These are phyloP conservation scores for Notarius lentiginosus DNA, from an alignment of 2,113 vertebrate genomes.

Conservation along the genomic window DNA sequence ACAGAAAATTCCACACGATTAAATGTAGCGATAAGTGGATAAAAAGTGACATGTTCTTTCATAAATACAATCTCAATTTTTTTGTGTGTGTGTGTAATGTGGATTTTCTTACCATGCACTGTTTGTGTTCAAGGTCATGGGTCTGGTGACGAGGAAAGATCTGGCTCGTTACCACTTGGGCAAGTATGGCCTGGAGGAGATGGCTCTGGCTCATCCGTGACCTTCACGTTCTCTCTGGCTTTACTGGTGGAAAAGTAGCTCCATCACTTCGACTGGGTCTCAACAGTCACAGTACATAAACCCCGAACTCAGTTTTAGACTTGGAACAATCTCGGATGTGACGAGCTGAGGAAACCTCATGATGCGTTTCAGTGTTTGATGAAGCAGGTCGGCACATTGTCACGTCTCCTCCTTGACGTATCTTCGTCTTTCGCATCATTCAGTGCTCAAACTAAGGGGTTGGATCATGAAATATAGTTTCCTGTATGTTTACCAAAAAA, in stretches of 20 bases:
- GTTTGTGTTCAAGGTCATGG: conserved; percentile 79
- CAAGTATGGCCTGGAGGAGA: conserved; percentile 92
- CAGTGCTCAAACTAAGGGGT: conserved; percentile 8
- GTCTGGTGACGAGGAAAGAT: conserved; percentile 95
- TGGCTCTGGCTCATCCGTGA: conserved; percentile 92
- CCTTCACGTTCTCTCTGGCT: neutral
- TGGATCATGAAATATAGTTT: conserved; percentile 6
- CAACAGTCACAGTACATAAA: neutral
- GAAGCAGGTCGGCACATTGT: neutral
- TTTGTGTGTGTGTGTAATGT: too few species aligned
- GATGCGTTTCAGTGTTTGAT: neutral
- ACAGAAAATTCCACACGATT: neutral
- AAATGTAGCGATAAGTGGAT: neutral
- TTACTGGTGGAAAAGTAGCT: conserved; percentile 4
- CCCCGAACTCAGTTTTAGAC: neutral
- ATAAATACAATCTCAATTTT: too few species aligned
- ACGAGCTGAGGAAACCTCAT: neutral
- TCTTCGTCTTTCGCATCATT: neutral
- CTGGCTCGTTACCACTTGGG: conserved; percentile 92
- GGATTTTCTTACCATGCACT: neutral
- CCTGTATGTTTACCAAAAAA: conserved; percentile 22
- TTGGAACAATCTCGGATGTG: neutral
- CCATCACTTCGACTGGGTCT: neutral
- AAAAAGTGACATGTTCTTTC: neutral
- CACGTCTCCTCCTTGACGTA: neutral